These are phyloP conservation scores for Enteromius fasciolatus DNA, from an alignment of 2,797 vertebrate genomes.

Conservation along the genomic window DNA sequence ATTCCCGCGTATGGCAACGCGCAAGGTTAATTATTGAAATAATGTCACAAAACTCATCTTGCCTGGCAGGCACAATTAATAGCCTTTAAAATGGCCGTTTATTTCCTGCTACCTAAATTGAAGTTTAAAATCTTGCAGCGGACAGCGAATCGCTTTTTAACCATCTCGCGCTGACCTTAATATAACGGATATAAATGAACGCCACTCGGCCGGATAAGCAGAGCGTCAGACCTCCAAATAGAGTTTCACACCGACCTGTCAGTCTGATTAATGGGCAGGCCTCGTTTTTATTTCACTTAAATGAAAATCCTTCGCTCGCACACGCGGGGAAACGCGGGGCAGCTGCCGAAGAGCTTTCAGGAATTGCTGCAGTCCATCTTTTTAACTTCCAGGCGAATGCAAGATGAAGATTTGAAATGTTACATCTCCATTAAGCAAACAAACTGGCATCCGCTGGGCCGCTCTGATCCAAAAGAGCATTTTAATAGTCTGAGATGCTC, in stretches of 20 bases:
- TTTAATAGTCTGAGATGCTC: conserved; percentile 25
- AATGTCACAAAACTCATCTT: conserved; percentile 20
- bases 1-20: neutral
- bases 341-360: neutral
- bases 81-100: conserved; percentile 10
- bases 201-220: neutral
- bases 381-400: conserved; percentile 14
- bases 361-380: conserved; percentile 17
- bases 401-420: conserved; percentile 29
- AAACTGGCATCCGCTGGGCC: conserved; percentile 19
- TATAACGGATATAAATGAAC: conserved; percentile 30
- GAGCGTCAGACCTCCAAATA: conserved; percentile 35
- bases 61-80: conserved; percentile 33
- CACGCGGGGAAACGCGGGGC: neutral
- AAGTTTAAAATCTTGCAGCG: conserved; percentile 24
- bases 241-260: conserved; percentile 47
- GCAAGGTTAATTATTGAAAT: conserved; percentile 40
- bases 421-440: conserved; percentile 40
- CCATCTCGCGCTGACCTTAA: conserved; percentile 35
- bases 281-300: conserved; percentile 39
- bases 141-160: conserved; percentile 42
- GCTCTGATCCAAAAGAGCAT: conserved; percentile 27
- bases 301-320: conserved; percentile 48
- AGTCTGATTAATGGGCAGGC: conserved; percentile 52
- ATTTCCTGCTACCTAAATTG: conserved; percentile 17